A percentile compares a stretch with the other conserved stretches of the same genome.
Evolutionary conservation across 2,797 vertebrate species (phyloP).

Genomic region (Chaenodraco wilsoni): DNA sequence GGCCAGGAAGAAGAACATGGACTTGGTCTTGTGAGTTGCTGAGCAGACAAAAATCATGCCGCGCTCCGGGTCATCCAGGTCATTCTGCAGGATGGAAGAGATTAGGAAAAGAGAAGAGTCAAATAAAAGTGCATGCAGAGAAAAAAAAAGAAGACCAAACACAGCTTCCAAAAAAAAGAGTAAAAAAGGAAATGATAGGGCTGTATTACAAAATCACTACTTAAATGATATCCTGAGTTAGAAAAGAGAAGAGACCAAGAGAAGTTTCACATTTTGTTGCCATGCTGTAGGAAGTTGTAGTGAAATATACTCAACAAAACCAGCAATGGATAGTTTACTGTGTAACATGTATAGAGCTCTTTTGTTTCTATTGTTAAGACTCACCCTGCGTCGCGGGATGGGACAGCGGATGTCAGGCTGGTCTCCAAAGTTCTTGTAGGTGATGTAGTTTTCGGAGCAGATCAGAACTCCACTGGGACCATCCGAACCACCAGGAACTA

Average conservation of each 20-base stretch:
- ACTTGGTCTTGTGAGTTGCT: slow-evolving; percentile 99
- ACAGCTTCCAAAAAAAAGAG: slow-evolving; percentile 7
- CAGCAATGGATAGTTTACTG: background rate
- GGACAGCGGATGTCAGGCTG: slow-evolving; percentile 99
- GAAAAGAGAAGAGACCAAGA: background rate
- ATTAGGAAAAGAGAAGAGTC: background rate
- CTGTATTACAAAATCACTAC: background rate
- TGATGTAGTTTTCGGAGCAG: slow-evolving; percentile 99
- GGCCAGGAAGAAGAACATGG: slow-evolving; percentile 99
- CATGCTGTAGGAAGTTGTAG: background rate
- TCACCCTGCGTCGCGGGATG: slow-evolving; percentile 96
- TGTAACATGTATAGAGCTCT: background rate
- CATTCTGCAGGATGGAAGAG: slow-evolving; percentile 84
- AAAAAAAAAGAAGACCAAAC: background rate
- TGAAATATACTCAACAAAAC: background rate
- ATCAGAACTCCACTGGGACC: slow-evolving; percentile 98
- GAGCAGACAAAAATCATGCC: slow-evolving; percentile 99
- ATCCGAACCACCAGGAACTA: slow-evolving; percentile 97
- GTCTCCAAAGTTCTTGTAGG: slow-evolving; percentile 98
- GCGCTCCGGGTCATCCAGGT: slow-evolving; percentile 96
- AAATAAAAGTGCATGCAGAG: slow-evolving; percentile 12
- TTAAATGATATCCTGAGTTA: background rate
- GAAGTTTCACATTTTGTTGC: background rate
- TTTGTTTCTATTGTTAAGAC: slow-evolving; percentile 34
- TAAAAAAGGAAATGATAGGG: background rate